Evolutionary conservation across 2,797 vertebrate genomes (phyloP).

Genomic region (Poeciliopsis turneri): DNA sequence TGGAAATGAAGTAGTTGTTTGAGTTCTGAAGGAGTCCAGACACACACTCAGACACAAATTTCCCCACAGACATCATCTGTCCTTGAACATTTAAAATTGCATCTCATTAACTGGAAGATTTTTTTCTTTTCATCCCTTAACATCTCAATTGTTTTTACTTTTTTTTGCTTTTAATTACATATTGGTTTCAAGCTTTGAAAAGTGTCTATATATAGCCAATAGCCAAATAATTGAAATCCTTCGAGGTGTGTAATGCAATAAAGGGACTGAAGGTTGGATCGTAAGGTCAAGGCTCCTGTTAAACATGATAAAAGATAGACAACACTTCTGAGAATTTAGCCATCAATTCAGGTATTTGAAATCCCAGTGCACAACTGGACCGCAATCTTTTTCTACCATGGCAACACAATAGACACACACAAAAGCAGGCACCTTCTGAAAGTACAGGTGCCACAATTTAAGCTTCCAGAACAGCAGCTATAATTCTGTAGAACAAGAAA

Average conservation of each 20-base stretch:
- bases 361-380: not conserved
- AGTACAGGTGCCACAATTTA: not conserved
- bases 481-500: slow-evolving; percentile 1
- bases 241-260: slow-evolving; percentile 11
- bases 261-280: slow-evolving; percentile 7
- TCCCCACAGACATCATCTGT: slow-evolving; percentile 26
- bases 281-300: slow-evolving; percentile 4
- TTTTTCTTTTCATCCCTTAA: not conserved
- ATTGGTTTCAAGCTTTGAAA: slow-evolving; percentile 8
- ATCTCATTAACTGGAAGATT: slow-evolving; percentile 1
- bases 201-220: slow-evolving; percentile 5
- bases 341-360: slow-evolving; percentile 13
- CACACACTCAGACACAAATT: slow-evolving; percentile 11
- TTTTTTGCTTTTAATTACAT: slow-evolving; percentile 7
- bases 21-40: slow-evolving; percentile 31
- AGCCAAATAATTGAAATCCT: slow-evolving; percentile 2
- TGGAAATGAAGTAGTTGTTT: slow-evolving; percentile 57
- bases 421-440: not conserved
- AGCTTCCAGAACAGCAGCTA: not conserved
- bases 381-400: slow-evolving; percentile 3
- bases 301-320: slow-evolving; percentile 16
- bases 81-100: slow-evolving; percentile 48
- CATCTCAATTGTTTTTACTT: slow-evolving; percentile 7
- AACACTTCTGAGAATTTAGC: slow-evolving; percentile 28
- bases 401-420: slow-evolving; percentile 2